Base-by-base conservation (phyloP, 2,888 invertebrate species). In the Venustoraphidia nigricollis region DNA sequence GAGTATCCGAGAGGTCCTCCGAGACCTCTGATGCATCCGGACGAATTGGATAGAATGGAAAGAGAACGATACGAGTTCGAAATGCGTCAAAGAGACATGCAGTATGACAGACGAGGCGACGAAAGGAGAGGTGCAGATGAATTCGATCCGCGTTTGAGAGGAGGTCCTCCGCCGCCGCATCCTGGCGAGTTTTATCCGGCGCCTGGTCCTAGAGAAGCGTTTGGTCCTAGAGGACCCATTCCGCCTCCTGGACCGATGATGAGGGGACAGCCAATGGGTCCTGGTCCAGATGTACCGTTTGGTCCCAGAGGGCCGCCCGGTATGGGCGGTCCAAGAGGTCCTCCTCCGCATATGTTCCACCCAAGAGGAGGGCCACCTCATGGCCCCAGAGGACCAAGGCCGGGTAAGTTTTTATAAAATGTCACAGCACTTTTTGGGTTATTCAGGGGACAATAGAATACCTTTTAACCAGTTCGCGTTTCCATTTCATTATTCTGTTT, bases 21-120 rank as follows among this genome's bases (percentile, higher is more conserved):
- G 9, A 27, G 34, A 10, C 34, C 34, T n/a, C 10, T 42, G 42
- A 11, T 17, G 54, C 65, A 46, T 56, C 61, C 46, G 61, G 61
- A 3, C 60, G 58, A 27, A 60, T 58, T 9, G 60, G 60, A 5
- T 57, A 61, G 0, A 55, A 62, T 17, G 17, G 65, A 66, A n/a
- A 57, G 59, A 2, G 65, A 64, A 37, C 59, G 62, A 11, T 64
- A 62, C 50, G 66, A 64, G 8, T 65, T 60, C 43, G 65, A 65
- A 11, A 61, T 62, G 56, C 56, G 63, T 2, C 61, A 61, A 27
- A 53, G 59, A 5, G 57, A 56, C n/a, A 45, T 17, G 45, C 48
- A 36, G 40, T 46, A 37, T 34, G 42, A 36, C 11, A 35, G 43
- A 27, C 35, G 47, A 36, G 41, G 48, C 35, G 47, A 48, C 35